phyloP scores from a whole-genome alignment of 2,113 vertebrate species.

The Neomonachus schauinslandi region DNA sequence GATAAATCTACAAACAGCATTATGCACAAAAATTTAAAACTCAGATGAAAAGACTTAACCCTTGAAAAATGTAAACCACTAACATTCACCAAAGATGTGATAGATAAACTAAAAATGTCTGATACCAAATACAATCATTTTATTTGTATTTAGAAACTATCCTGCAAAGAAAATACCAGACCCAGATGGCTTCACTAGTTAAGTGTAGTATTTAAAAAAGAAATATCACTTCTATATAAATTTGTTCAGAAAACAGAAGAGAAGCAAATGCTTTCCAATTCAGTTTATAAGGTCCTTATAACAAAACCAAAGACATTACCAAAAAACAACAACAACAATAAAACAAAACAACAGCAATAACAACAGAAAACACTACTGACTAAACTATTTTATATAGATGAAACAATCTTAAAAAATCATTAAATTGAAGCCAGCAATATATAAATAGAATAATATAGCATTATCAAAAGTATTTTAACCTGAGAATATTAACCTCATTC shows the following conservation, averaged over 20 bases:
- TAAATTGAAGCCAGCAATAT: neutral
- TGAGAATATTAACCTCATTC: neutral
- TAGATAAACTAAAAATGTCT: neutral
- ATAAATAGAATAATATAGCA: neutral
- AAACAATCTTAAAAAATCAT: neutral
- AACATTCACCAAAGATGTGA: neutral
- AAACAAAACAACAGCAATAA: neutral
- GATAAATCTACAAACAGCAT: neutral
- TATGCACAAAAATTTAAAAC: neutral
- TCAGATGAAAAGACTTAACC: neutral
- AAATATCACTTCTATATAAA: neutral
- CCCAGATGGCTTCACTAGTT: neutral
- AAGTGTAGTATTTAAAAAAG: neutral
- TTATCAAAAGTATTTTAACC: neutral
- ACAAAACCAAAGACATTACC: neutral
- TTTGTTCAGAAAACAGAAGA: neutral
- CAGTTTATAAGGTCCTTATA: neutral
- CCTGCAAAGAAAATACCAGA: neutral
- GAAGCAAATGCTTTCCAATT: neutral
- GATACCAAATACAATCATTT: neutral
- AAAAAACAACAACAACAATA: neutral
- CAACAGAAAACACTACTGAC: neutral
- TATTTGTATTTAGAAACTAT: neutral
- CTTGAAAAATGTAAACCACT: neutral
- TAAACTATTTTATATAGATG: neutral